phyloP scores from a whole-genome alignment of 2,797 vertebrate genomes.

The Rhinophrynus dorsalis region DNA sequence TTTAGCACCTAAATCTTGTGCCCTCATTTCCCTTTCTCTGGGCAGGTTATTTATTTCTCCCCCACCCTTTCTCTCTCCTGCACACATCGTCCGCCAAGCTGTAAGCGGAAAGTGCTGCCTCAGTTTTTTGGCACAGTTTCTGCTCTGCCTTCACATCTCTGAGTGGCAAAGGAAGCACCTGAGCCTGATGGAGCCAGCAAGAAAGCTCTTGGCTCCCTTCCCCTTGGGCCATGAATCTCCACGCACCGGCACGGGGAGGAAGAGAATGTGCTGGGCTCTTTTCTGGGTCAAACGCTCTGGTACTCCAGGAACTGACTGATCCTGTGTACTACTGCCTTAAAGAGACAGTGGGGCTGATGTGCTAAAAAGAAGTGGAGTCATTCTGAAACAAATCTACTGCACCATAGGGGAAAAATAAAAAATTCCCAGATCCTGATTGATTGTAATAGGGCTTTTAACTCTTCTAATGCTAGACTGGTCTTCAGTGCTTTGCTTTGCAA shows the following conservation, averaged over 20 bases:
- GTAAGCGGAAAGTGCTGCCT: constrained; percentile 39
- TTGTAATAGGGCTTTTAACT: too few relatives aligned
- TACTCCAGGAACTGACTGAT: not conserved
- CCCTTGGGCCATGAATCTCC: constrained; percentile 28
- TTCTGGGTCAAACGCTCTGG: not conserved
- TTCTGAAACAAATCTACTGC: too few relatives aligned
- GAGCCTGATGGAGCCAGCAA: not conserved
- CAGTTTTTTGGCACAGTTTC: not conserved
- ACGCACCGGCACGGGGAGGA: constrained; percentile 11
- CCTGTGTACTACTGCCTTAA: not conserved
- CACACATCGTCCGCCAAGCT: not conserved
- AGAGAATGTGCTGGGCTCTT: not conserved
- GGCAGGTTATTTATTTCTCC: constrained; percentile 2
- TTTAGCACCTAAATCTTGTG: constrained; percentile 45
- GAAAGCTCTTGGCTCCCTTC: constrained; percentile 28
- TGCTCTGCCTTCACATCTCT: constrained; percentile 3
- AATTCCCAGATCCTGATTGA: too few relatives aligned
- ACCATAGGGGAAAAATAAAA: too few relatives aligned
- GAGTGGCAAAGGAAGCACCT: constrained; percentile 41
- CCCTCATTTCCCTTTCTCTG: not conserved
- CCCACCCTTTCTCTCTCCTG: not conserved
- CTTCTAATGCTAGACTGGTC: too few relatives aligned
- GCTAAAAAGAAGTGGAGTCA: too few relatives aligned
- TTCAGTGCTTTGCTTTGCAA: too few relatives aligned
- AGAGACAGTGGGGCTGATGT: too few relatives aligned